Evolutionary conservation across 2,113 vertebrate genomes (phyloP), one percentile per base, ranked within the genome.

Genomic region (Riparia riparia): DNA sequence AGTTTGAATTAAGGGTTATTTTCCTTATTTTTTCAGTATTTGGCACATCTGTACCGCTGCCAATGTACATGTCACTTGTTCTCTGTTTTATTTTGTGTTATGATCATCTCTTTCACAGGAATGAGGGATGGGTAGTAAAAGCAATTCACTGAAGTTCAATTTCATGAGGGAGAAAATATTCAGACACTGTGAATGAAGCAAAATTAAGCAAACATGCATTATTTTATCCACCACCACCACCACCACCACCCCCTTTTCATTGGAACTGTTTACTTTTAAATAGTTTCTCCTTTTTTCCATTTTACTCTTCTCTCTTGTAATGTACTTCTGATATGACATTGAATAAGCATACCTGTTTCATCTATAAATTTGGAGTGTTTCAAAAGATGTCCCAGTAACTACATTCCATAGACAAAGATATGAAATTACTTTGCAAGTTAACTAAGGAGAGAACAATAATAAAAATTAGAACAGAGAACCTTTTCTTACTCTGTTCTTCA

Each of bases 371-470:
- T 73, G 20, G 82, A 87, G 8, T 61, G 28, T 72, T 87, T 95
- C 28, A 65, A 76, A 82, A 85, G 57, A 34, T 73, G 32, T 65
- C 17, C 76, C 41, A 74, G n/a, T 73, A 70, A 32, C 39, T 86
- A 37, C 56, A 47, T 89, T 90, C 44, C 47, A 3, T 17, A 60
- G 68, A 70, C 9, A 68, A 71, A 81, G 25, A 57, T 3, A 5
- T 76, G 66, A 71, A 94, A 77, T 70, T 86, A 41, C 47, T 86
- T 92, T 83, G 6, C 17, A 64, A 54, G n/a, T 64, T 82, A 77
- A 71, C 60, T 78, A 41, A 68, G 37, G 29, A 69, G 24, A 12
- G 37, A 87, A 54, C 16, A 89, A 65, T 41, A 60, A 64, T 53
- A 84, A 79, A 89, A 66, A 78, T 37, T 2, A 63, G 56, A 92